Evolutionary conservation across 2,113 vertebrate species (phyloP).

Genomic region (Oncorhynchus gorbuscha): DNA sequence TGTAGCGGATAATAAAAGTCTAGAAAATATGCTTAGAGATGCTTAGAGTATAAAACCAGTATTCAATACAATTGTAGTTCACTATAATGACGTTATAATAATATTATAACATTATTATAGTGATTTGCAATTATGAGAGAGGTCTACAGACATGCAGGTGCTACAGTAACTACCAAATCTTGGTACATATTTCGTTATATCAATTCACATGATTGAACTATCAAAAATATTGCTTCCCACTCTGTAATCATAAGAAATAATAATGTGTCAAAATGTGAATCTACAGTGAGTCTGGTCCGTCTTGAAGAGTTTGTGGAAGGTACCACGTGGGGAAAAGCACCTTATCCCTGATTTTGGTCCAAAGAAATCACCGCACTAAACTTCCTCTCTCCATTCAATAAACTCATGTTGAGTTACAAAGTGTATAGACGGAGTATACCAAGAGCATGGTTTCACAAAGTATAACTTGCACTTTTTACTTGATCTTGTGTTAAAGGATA

Average conservation of each 20-base stretch:
- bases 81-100: no score
- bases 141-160: not conserved
- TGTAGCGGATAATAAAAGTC: not conserved
- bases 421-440: not conserved
- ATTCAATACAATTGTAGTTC: no score
- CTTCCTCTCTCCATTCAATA: slow-evolving; percentile 23
- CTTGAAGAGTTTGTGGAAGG: slow-evolving; percentile 32
- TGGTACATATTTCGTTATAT: not conserved
- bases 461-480: slow-evolving; percentile 5
- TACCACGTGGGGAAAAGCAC: slow-evolving; percentile 64
- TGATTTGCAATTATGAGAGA: no score
- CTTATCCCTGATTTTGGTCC: slow-evolving; percentile 43
- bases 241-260: no score
- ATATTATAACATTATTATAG: no score
- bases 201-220: no score
- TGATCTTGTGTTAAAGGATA: slow-evolving; percentile 9
- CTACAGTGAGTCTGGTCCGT: no score
- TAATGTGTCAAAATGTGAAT: no score
- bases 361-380: slow-evolving; percentile 70
- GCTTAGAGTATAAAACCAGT: no score
- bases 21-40: not conserved
- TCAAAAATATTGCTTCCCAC: no score
- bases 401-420: slow-evolving; percentile 1
- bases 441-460: not conserved
- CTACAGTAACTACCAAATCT: not conserved